Base-by-base conservation (phyloP, 1,140 invertebrate species). In the Drosophila teissieri region DNA sequence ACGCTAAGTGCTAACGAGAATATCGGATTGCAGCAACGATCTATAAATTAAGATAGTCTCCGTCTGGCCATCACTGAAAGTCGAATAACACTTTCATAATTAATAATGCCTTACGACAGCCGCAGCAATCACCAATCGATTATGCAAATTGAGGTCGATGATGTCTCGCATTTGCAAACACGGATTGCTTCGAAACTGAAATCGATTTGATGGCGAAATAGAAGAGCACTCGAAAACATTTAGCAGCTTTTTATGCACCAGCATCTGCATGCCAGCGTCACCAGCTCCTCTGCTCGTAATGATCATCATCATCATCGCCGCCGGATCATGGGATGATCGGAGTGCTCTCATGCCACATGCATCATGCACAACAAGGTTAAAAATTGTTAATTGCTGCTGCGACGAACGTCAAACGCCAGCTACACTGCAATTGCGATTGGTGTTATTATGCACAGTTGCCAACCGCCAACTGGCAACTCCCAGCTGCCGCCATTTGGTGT, bases 361-460 rank as follows among this genome's bases (percentile, higher is more conserved):
- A 65, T 61, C 63, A 77, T 82, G 82, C 68, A 81, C 76, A 78
- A 81, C 85, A 86, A 74, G 78, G 77, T 77, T 85, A 85, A 86
- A 81, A 74, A 80, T 63, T 86, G 72, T 80, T 37, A 63, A 78
- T 56, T 84, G 78, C 45, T 62, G 54, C 54, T 34, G 48, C 48
- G 48, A 49, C 48, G 48, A 49, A 49, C 48, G 48, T 49, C 24
- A 49, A 34, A 49, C 48, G 48, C 48, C 48, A 49, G 48, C 46
- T n/a, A 48, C 60, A 49, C 57, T 34, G 42, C 31, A 10, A 31
- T 8, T 31, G 31, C 36, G 51, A 70, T 70, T 70, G 52, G 67
- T 70, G 70, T 70, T 69, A 70, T 70, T 70, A 70, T 70, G 65
- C 67, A 70, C 31, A 31, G 31, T 31, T 31, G 31, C 2, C 8